Conservation (phyloP, 2,797 vertebrate species). For the Eospalax fontanierii region DNA sequence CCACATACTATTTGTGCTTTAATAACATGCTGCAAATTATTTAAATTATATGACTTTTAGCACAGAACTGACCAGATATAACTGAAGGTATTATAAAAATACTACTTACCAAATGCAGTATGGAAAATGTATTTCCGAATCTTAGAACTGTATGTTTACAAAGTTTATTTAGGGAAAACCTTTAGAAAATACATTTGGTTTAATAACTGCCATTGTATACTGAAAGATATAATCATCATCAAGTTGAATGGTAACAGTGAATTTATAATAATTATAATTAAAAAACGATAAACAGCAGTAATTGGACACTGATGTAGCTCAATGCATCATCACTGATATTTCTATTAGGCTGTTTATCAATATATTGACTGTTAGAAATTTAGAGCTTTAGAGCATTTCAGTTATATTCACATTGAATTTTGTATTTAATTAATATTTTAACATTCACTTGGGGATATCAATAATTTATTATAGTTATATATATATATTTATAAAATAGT, state of each 20-base stretch:
- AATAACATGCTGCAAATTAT: constrained; percentile 22
- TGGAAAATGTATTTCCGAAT: not conserved
- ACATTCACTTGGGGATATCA: not conserved
- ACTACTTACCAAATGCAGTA: not conserved
- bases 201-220: not conserved
- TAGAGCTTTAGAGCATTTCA: not conserved
- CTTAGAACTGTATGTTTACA: not conserved
- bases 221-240: not conserved
- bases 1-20: not conserved
- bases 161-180: not conserved
- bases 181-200: not conserved
- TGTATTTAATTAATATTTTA: not conserved
- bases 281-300: not conserved
- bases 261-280: not conserved
- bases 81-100: not conserved
- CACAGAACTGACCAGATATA: not conserved
- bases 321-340: not conserved
- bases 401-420: constrained; percentile 9
- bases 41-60: not conserved
- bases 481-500: not conserved
- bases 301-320: not conserved
- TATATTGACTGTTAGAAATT: not conserved
- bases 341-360: not conserved
- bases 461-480: constrained; percentile 13
- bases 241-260: not conserved